phyloP scores from a whole-genome alignment of 2,797 vertebrate species.

The Rhynchonycteris naso region DNA sequence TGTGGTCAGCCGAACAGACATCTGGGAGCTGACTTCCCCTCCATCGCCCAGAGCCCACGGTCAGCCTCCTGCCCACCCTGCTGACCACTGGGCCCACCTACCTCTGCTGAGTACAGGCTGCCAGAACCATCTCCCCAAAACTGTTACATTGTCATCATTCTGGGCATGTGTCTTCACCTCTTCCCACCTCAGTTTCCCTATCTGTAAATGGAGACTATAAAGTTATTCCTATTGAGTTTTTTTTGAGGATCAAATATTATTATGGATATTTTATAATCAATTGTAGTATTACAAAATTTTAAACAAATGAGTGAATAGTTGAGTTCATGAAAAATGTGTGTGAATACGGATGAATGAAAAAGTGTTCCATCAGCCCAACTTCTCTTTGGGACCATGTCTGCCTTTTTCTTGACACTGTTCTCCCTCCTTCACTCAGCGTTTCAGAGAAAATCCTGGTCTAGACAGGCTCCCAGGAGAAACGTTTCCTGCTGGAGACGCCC shows the following conservation, averaged over 20 bases:
- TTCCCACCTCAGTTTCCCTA: background rate
- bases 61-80: background rate
- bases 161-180: background rate
- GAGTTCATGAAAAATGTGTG: background rate
- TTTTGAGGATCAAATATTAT: background rate
- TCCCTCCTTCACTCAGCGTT: constrained; percentile 16
- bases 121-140: background rate
- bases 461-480: background rate
- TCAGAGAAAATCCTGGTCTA: background rate
- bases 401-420: background rate
- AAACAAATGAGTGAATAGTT: background rate
- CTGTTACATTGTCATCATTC: background rate
- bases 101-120: background rate
- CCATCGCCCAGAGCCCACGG: no score
- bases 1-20: no score
- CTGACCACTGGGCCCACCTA: background rate
- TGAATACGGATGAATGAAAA: background rate
- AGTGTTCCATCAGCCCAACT: background rate
- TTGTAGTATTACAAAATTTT: background rate
- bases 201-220: background rate
- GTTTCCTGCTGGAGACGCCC: rapidly evolving
- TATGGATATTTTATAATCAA: background rate
- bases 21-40: no score
- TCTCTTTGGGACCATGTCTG: background rate
- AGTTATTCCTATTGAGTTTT: background rate